These are phyloP conservation scores for Oedothorax gibbosus DNA, from an alignment of 1,140 invertebrate species.

Conservation along the genomic window DNA sequence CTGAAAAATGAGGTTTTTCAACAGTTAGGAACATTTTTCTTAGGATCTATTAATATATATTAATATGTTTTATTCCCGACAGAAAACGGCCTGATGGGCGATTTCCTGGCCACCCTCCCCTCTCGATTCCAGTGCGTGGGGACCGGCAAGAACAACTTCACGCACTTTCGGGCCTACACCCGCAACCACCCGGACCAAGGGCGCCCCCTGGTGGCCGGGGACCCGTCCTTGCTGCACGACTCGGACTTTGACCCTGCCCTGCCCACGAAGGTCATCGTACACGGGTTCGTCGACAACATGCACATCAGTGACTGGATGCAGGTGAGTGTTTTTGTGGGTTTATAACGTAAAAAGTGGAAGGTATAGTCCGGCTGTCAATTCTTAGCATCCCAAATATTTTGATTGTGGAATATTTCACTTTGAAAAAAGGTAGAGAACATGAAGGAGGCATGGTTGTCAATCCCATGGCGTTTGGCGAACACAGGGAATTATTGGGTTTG, in stretches of 20 bases:
- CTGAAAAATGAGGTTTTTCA: too few species aligned
- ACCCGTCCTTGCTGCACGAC: conserved; percentile 10
- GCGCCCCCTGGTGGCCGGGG: background rate
- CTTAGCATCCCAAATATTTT: too few species aligned
- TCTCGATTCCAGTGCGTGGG: conserved; percentile 39
- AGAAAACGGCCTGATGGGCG: conserved; percentile 34
- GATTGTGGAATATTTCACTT: too few species aligned
- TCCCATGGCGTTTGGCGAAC: too few species aligned
- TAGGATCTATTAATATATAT: too few species aligned
- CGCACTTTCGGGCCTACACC: conserved; percentile 38
- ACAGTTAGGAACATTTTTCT: too few species aligned
- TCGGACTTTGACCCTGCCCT: conserved; percentile 67
- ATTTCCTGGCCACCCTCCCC: conserved; percentile 16
- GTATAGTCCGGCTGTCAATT: too few species aligned
- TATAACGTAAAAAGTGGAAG: too few species aligned
- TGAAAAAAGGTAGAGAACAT: too few species aligned
- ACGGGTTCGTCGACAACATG: conserved; percentile 74
- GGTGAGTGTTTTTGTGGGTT: conserved; percentile 3
- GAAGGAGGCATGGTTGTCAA: too few species aligned
- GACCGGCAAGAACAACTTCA: conserved; percentile 35
- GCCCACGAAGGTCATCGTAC: conserved; percentile 82
- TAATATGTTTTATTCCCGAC: too few species aligned
- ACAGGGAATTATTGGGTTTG: too few species aligned
- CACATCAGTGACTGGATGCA: conserved; percentile 54
- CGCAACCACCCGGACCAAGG: conserved; percentile 19